Base-by-base conservation (phyloP, 2,888 invertebrate genomes). In the Craniophora ligustri region DNA sequence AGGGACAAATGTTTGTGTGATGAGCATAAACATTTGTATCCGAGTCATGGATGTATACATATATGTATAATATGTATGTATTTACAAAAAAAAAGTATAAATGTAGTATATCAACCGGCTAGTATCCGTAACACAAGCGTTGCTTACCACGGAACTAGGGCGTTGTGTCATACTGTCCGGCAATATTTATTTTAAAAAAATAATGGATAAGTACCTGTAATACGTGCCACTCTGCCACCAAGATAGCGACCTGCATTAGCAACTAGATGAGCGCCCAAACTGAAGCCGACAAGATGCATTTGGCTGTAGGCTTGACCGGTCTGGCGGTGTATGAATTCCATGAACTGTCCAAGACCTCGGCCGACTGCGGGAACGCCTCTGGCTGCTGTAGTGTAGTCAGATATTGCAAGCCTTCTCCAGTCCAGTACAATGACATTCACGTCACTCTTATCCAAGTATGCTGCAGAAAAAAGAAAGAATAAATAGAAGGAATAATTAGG, bases 231-330 rank as follows among this genome's bases (percentile, higher is more conserved):
- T 71, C 81, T 80, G 8, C 92, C 89, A 1, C 81, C 72, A 2
- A 88, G 59, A 57, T 81, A 77, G 16, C 87, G 81, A 0, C 91
- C 92, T 49, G 91, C 89, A 14, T 85, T 87, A 5, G 90, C 92
- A 14, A 86, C 93, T 0, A 94, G 51, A 60, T 94, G 94, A 40
- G 91, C 88, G 1, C 94, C 94, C 47, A 94, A 79, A 67, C 94
- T 93, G 72, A 93, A 91, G 11, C 94, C 94, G 7, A 91, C 73
- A 11, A 94, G 67, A 49, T 94, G 94, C 73, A 93, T 85, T 19
- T 68, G 65, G 23, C 72, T 69, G 30, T 76, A 79, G 1, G 79
- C 71, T 0, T 85, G 81, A 1, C 89, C 87, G 44, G 87, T 84
- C 0, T 70, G 74, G 0, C 63, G 63, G 60, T 78, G 74, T 0